phyloP scores from a whole-genome alignment of 2,113 vertebrate genomes.

The Mobula birostris region DNA sequence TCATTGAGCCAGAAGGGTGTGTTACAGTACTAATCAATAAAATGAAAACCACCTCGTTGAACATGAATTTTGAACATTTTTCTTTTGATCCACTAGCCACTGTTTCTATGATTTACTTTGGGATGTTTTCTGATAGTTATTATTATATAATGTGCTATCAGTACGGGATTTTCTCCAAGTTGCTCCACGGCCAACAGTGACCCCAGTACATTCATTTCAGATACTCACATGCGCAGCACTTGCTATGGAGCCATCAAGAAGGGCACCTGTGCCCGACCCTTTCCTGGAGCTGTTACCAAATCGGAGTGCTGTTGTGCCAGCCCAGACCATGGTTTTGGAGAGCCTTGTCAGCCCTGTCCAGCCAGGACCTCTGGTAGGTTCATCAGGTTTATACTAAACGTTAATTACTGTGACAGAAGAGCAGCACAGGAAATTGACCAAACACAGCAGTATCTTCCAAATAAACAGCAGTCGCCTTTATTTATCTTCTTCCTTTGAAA shows the following conservation, averaged over 20 bases:
- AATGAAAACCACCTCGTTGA: not conserved
- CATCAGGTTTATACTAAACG: not conserved
- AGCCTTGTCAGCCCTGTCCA: slow-evolving; percentile 89
- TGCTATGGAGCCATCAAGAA: slow-evolving; percentile 93
- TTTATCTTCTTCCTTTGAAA: not conserved
- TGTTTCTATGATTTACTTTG: not conserved
- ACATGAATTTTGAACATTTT: not conserved
- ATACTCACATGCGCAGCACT: slow-evolving; percentile 96
- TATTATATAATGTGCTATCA: not conserved
- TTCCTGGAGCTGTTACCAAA: slow-evolving; percentile 90
- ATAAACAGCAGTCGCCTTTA: not conserved
- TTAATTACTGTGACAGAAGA: not conserved
- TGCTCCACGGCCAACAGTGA: not conserved
- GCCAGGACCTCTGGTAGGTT: slow-evolving; percentile 83
- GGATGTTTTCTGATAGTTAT: not conserved
- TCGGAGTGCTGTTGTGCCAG: slow-evolving; percentile 94
- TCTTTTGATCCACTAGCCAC: not conserved
- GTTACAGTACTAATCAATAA: too few relatives aligned
- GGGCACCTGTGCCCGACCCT: slow-evolving; percentile 81
- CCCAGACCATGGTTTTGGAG: slow-evolving; percentile 87
- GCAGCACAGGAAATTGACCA: too few relatives aligned
- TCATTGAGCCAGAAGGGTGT: too few relatives aligned
- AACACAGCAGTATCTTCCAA: not conserved
- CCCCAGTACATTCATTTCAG: slow-evolving; percentile 42
- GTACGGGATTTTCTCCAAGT: not conserved